Conservation (phyloP, 2,797 vertebrate species). For the Chloroceryle inda region DNA sequence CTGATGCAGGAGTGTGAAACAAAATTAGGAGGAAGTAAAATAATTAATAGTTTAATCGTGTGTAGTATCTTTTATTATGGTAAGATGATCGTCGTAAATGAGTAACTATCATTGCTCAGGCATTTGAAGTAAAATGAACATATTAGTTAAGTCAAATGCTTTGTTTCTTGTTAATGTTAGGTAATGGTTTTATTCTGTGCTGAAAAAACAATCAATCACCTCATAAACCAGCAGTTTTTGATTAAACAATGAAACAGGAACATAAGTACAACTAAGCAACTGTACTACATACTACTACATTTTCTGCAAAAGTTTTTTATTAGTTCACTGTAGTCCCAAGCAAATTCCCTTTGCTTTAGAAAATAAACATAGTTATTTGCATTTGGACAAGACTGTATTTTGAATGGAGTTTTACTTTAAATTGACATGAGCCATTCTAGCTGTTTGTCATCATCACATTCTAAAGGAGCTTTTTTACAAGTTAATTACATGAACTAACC, state of each 20-base stretch:
- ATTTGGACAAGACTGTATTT: not conserved
- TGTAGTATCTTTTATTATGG: not conserved
- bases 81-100: not conserved
- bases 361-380: not conserved
- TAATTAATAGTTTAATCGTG: not conserved
- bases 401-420: not conserved
- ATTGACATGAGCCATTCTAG: not conserved
- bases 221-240: constrained; percentile 28
- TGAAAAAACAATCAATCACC: constrained; percentile 38
- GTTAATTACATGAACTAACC: not conserved
- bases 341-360: not conserved
- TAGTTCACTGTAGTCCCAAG: not conserved
- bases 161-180: not conserved
- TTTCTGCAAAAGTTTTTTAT: not conserved
- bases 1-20: not conserved
- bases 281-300: not conserved
- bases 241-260: constrained; percentile 4
- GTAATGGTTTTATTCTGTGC: not conserved
- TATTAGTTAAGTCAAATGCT: not conserved
- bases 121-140: not conserved
- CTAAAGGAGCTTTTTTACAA: not conserved
- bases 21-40: constrained; percentile 5
- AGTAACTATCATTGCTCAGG: not conserved
- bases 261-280: not conserved
- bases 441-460: not conserved